Conservation (phyloP, 1,140 invertebrate species). For the Aphaenogaster floridana region DNA sequence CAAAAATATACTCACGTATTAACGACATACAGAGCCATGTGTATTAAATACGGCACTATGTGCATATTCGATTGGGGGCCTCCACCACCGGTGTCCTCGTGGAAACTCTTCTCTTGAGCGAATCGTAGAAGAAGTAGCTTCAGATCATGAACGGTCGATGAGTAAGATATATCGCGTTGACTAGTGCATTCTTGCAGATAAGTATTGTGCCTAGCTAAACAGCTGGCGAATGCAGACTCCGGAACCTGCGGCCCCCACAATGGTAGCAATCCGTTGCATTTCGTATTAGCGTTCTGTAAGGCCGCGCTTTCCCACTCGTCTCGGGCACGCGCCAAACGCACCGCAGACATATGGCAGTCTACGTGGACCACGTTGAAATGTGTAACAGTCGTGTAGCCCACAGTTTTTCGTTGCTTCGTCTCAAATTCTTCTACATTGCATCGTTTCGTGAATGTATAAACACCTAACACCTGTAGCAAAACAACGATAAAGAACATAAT, state of each 20-base stretch:
- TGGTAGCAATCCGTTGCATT: conserved; percentile 98
- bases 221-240: conserved; percentile 97
- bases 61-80: conserved; percentile 99
- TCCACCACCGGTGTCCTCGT: conserved; percentile 98
- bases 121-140: conserved; percentile 96
- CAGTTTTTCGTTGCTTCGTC: conserved; percentile 93
- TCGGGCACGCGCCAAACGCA: conserved; percentile 91
- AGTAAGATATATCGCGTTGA: conserved; percentile 95
- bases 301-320: conserved; percentile 99
- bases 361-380: conserved; percentile 99
- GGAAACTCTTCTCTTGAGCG: conserved; percentile 97
- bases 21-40: conserved; percentile 98
- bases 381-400: conserved; percentile 97
- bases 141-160: conserved; percentile 96
- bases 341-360: conserved; percentile 99
- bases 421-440: conserved; percentile 98
- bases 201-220: conserved; percentile 95
- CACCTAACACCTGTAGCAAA: conserved; percentile 92
- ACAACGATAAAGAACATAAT: not conserved
- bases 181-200: conserved; percentile 95
- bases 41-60: conserved; percentile 97
- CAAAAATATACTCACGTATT: conserved; percentile 91
- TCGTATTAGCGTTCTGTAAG: conserved; percentile 98
- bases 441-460: conserved; percentile 99
- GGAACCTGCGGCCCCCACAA: conserved; percentile 98